Evolutionary conservation across 2,888 invertebrate species (phyloP).

Genomic region (Cheilosia scutellata): DNA sequence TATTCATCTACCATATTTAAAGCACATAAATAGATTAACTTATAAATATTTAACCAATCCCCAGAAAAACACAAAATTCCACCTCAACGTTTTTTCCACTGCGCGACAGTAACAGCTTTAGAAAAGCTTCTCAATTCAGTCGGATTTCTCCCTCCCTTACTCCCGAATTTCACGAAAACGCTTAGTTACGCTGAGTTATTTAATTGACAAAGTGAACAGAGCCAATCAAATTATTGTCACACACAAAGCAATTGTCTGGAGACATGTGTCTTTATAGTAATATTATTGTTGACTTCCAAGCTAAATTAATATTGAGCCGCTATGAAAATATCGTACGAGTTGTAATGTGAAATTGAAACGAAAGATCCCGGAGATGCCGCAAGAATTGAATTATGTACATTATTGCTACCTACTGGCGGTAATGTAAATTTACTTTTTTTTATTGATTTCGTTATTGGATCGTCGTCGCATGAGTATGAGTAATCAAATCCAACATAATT

Average conservation of each 20-base stretch:
- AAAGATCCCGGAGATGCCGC: not conserved
- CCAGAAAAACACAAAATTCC: too few species aligned
- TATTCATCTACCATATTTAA: too few species aligned
- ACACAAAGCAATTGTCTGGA: not conserved
- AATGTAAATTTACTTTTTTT: constrained; percentile 24
- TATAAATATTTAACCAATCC: too few species aligned
- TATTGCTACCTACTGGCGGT: not conserved
- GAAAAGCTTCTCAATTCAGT: too few species aligned
- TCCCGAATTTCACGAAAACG: too few species aligned
- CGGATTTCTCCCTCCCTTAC: too few species aligned
- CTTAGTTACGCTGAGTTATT: not conserved
- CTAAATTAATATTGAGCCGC: not conserved
- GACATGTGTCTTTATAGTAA: not conserved
- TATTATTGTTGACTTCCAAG: not conserved
- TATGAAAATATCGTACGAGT: not conserved
- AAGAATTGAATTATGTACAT: not conserved
- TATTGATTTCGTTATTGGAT: constrained; percentile 18
- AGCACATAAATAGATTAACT: too few species aligned
- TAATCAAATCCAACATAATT: constrained; percentile 18
- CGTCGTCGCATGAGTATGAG: not conserved
- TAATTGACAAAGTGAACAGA: not conserved
- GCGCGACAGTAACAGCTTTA: too few species aligned
- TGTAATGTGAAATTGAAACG: constrained; percentile 16
- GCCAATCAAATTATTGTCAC: constrained; percentile 7
- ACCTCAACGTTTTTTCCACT: too few species aligned